These are phyloP conservation scores for Palythoa grandiflora DNA, from an alignment of 92 coral and sea anemone genomes.

Conservation along the genomic window DNA sequence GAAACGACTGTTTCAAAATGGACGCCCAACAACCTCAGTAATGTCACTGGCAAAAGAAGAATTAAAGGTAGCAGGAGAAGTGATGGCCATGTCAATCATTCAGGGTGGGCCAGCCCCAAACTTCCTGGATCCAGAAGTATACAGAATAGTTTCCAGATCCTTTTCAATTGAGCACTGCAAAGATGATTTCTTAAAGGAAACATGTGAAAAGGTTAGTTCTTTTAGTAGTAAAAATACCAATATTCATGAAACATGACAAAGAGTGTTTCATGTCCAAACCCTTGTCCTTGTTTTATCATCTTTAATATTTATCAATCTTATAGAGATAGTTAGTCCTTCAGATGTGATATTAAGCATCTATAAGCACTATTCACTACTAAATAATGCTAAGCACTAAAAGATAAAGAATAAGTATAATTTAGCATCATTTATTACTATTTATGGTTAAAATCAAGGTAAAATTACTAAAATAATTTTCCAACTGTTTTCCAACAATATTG, in stretches of 20 bases:
- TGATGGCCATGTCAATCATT: conserved; percentile 73
- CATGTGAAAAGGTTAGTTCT: conserved; percentile 52
- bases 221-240: conserved; percentile 29
- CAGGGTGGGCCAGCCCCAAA: conserved; percentile 74
- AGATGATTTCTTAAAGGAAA: conserved; percentile 43
- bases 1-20: conserved; percentile 65
- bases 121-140: conserved; percentile 54
- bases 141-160: conserved; percentile 51
- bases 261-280: conserved; percentile 17
- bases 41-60: conserved; percentile 51
- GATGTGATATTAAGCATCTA: conserved; percentile 1
- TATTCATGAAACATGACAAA: conserved; percentile 8
- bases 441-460: background rate
- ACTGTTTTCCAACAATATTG: conserved; percentile 22
- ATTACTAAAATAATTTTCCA: background rate
- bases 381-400: conserved; percentile 13
- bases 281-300: conserved; percentile 14
- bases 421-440: conserved; percentile 11
- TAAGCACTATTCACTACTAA: conserved; percentile 9
- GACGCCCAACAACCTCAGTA: conserved; percentile 54
- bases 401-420: background rate
- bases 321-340: conserved; percentile 14
- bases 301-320: conserved; percentile 10
- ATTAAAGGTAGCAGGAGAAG: conserved; percentile 64
- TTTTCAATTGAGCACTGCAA: conserved; percentile 53